Evolutionary conservation across 2,888 invertebrate genomes (phyloP), one percentile per base, ranked within the genome.

Genomic region (Heliconius charithonia): DNA sequence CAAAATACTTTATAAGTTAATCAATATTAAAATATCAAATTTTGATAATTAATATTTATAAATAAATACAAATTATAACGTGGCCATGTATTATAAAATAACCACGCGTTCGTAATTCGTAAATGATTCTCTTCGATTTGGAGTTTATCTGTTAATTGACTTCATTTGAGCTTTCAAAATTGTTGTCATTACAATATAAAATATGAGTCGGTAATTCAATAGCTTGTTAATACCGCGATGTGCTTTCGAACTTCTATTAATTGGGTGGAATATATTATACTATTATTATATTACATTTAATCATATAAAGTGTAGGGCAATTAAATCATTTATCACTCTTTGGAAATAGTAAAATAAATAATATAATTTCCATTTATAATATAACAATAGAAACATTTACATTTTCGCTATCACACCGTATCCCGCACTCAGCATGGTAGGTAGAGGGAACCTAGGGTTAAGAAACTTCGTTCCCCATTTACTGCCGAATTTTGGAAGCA

Each of bases 91-190:
- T 59, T 72, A 59, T 72, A 59, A 59, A 32, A 56, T 16, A 22
- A 13, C 10, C 72, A 7, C n/a, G 3, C 32, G 32, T 72, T 32
- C 16, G n/a, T n/a, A 72, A 72, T 56, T 32, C 16, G 72, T 72
- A 72, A 72, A 72, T 72, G n/a, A 72, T 72, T 59, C 56, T 32
- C 56, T 72, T 72, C 72, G 37, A 72, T 72, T 72, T 59, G 32
- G 59, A 59, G 59, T 16, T 72, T 59, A 72, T 59, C 56, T 72
- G 72, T 72, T 72, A 72, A 37, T 37, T 37, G 32, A 1, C 32
- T 37, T 37, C 32, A 37, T 37, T 37, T 37, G 32, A 37, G 32
- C 32, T 37, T 37, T 9, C 32, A 37, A 37, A 37, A 37, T 37
- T 29, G 29, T 29, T 29, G 29, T 29, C 29, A 29, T 29, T 29